Evolutionary conservation across 2,113 vertebrate genomes (phyloP).

Genomic region (Martes martes): DNA sequence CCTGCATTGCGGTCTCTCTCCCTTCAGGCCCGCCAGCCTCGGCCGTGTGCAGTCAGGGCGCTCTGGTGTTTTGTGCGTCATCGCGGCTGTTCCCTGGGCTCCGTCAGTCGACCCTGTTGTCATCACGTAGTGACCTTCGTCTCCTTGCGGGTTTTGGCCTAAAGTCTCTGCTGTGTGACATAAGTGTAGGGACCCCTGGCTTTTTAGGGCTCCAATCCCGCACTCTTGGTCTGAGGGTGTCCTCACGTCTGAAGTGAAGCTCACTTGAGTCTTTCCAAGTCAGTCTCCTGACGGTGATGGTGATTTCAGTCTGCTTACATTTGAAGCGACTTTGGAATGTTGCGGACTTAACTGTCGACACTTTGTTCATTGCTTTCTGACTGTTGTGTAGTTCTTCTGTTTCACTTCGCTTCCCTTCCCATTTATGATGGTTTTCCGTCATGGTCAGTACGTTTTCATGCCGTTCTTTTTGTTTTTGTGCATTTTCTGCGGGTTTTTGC

Average conservation of each 20-base stretch:
- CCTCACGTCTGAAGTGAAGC: background rate
- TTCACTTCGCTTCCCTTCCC: background rate
- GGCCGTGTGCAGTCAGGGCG: no score
- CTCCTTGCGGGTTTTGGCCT: background rate
- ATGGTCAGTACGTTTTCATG: background rate
- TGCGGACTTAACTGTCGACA: background rate
- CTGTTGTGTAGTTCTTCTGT: background rate
- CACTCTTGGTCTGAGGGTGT: background rate
- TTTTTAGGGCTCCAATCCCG: background rate
- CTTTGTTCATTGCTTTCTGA: background rate
- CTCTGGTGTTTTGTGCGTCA: background rate
- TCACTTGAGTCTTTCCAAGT: background rate
- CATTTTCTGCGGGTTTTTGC: background rate
- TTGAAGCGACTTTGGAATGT: no score
- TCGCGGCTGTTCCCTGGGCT: background rate
- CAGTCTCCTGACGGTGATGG: background rate
- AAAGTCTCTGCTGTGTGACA: background rate
- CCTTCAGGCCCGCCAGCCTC: background rate
- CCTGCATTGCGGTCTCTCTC: background rate
- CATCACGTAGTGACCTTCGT: background rate
- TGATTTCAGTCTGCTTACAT: background rate
- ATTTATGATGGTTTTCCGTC: background rate
- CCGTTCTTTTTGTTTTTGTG: background rate
- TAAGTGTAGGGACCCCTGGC: background rate
- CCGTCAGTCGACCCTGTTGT: background rate